Evolutionary conservation across 2,113 vertebrate species (phyloP).

Genomic region (Orientallactaga bullata): DNA sequence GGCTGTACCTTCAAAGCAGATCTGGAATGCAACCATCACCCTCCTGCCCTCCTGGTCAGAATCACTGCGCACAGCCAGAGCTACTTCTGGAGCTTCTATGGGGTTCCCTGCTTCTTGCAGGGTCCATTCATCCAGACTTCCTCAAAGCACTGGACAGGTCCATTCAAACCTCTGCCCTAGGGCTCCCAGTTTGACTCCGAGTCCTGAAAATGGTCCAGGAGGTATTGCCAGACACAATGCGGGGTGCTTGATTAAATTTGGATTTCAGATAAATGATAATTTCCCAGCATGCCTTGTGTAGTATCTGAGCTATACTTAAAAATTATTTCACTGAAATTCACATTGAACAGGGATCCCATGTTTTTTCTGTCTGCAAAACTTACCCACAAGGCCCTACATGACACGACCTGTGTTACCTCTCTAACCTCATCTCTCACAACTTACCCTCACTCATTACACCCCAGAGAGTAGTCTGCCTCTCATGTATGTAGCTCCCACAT

Average conservation of each 20-base stretch:
- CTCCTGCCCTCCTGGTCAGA: background rate
- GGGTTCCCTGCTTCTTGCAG: background rate
- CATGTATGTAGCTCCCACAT: background rate
- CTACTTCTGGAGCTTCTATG: background rate
- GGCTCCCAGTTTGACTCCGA: background rate
- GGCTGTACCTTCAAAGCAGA: background rate
- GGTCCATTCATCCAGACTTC: background rate
- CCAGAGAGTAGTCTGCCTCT: background rate
- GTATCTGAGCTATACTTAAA: background rate
- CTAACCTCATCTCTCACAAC: fast-evolving
- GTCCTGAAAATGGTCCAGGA: background rate
- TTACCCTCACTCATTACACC: too few species aligned
- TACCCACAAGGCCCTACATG: background rate
- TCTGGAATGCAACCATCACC: background rate
- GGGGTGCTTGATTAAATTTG: background rate
- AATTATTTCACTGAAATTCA: slow-evolving; percentile 6
- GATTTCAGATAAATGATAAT: background rate
- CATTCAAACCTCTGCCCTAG: background rate
- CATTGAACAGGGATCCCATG: background rate
- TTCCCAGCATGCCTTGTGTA: background rate
- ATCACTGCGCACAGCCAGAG: too few species aligned
- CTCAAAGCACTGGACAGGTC: background rate
- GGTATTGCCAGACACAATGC: background rate
- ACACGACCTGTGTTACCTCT: fast-evolving
- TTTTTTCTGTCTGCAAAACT: background rate